Percentiles rank a stretch among this genome's conserved stretches.
phyloP scores from a whole-genome alignment of 2,888 invertebrate species.

The Cecidostiba fungosa region DNA sequence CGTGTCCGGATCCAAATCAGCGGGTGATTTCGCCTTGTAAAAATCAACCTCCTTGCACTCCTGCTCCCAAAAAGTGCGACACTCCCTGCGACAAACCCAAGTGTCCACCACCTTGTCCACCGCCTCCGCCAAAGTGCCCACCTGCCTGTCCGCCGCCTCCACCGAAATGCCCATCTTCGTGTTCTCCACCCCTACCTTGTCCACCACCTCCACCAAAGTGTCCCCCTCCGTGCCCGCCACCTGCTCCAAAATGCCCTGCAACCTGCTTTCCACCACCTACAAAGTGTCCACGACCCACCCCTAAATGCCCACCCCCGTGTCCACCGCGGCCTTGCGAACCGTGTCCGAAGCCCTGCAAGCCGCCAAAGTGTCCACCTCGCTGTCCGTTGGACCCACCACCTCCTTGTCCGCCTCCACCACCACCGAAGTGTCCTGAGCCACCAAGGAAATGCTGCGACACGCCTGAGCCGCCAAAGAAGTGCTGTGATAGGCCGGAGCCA shows the following conservation, averaged over 20 bases:
- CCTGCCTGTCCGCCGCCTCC: constrained; percentile 56
- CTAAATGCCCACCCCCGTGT: background rate
- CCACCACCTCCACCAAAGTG: background rate
- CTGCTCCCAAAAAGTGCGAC: constrained; percentile 29
- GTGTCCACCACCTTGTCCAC: constrained; percentile 50
- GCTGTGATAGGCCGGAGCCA: background rate
- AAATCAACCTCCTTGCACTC: constrained; percentile 33
- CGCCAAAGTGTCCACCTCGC: background rate
- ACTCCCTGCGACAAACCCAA: constrained; percentile 44
- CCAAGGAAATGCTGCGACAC: background rate
- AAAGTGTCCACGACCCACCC: background rate
- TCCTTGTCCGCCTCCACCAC: background rate
- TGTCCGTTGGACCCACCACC: background rate
- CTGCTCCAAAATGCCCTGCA: background rate
- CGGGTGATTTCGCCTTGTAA: constrained; percentile 32
- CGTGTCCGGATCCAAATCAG: constrained; percentile 58
- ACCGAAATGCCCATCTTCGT: no score
- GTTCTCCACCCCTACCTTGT: background rate
- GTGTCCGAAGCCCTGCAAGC: background rate
- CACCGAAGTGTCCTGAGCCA: background rate
- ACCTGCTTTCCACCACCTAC: background rate
- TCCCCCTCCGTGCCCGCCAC: constrained; percentile 27
- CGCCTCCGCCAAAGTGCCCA: constrained; percentile 28
- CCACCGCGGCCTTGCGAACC: background rate
- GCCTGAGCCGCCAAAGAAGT: background rate